These are phyloP conservation scores for Brachionus calyciflorus DNA, from an alignment of 1,140 invertebrate genomes.

Conservation along the genomic window DNA sequence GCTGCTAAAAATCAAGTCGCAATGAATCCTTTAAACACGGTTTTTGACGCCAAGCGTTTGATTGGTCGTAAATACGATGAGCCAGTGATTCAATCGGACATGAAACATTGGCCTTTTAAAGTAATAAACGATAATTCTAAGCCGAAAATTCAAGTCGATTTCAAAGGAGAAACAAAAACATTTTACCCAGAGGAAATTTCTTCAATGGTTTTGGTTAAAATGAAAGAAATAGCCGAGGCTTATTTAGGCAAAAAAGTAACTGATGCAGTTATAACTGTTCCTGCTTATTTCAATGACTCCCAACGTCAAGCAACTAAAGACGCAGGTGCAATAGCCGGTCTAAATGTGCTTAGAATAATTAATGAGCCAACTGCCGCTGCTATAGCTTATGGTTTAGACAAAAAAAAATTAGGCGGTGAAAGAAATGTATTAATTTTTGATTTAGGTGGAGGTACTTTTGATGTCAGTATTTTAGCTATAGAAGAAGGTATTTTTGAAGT, in stretches of 20 bases:
- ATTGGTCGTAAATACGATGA: slow-evolving; percentile 76
- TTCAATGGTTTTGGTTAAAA: slow-evolving; percentile 80
- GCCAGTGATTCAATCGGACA: slow-evolving; percentile 67
- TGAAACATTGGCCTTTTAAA: slow-evolving; percentile 69
- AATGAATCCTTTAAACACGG: slow-evolving; percentile 91
- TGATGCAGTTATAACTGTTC: slow-evolving; percentile 50
- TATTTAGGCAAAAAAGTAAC: slow-evolving; percentile 72
- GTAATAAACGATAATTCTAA: slow-evolving; percentile 80
- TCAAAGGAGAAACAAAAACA: slow-evolving; percentile 82
- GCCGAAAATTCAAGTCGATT: slow-evolving; percentile 75
- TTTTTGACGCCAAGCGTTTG: slow-evolving; percentile 79
- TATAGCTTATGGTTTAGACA: slow-evolving; percentile 63
- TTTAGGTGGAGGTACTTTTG: slow-evolving; percentile 93
- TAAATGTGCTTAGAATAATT: slow-evolving; percentile 64
- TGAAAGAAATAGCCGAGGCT: slow-evolving; percentile 88
- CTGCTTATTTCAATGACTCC: slow-evolving; percentile 64
- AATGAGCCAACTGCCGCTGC: slow-evolving; percentile 63
- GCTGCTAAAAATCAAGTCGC: slow-evolving; percentile 66
- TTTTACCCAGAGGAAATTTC: slow-evolving; percentile 89
- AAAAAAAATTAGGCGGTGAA: slow-evolving; percentile 59
- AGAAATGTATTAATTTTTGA: slow-evolving; percentile 73
- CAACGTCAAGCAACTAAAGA: slow-evolving; percentile 64
- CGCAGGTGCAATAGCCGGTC: slow-evolving; percentile 63
- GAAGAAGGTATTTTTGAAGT: slow-evolving; percentile 91
- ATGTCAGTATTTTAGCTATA: slow-evolving; percentile 90